phyloP scores from a whole-genome alignment of 2,113 vertebrate species.

The Indicator maculatus region DNA sequence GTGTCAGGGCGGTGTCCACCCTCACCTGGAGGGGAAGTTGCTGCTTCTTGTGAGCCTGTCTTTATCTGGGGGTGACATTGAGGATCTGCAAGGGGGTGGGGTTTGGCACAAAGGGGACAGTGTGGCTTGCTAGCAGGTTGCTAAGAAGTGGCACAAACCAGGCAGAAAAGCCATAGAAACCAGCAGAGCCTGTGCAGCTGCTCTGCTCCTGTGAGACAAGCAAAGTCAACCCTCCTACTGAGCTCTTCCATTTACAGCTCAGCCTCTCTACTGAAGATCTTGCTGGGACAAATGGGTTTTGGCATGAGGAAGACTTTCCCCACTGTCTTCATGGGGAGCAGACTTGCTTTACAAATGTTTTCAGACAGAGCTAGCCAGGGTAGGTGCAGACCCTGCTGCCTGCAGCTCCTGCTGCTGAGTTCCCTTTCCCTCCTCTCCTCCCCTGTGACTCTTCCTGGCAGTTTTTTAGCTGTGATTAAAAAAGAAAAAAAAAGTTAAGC shows the following conservation, averaged over 20 bases:
- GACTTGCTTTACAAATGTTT: background rate
- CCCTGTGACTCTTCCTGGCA: background rate
- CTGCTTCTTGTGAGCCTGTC: background rate
- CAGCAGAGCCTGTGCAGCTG: background rate
- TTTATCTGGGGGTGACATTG: background rate
- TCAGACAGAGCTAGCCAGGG: background rate
- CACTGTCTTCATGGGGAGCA: background rate
- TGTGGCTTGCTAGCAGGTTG: fast-evolving
- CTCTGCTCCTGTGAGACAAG: fast-evolving
- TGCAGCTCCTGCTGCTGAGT: background rate
- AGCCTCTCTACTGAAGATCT: background rate
- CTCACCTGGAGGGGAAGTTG: background rate
- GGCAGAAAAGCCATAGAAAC: background rate
- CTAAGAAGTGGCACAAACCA: background rate
- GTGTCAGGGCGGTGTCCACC: background rate
- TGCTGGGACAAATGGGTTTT: background rate
- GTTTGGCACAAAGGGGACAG: background rate
- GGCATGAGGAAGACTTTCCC: background rate
- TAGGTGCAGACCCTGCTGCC: background rate
- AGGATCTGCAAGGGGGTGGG: background rate
- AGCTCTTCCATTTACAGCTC: background rate
- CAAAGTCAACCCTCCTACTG: background rate
- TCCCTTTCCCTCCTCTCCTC: background rate
- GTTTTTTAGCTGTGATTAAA: background rate
- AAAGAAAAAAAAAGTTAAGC: background rate